Evolutionary conservation across 1,140 invertebrate genomes (phyloP), one percentile per base, ranked within the genome.

Genomic region (Catajapyx aquilonaris): DNA sequence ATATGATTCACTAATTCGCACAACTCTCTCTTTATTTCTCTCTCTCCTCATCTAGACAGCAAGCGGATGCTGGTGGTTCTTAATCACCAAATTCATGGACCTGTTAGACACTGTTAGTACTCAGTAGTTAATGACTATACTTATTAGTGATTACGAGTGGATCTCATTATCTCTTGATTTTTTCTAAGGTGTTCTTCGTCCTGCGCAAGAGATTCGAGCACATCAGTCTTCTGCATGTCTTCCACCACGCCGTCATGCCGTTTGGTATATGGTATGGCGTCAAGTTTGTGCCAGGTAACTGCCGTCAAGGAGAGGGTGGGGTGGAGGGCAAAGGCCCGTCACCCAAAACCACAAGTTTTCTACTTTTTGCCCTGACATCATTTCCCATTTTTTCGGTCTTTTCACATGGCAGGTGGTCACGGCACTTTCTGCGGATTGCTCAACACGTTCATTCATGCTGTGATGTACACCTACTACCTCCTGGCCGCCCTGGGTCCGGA

Each of bases 241-340:
- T 90, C 47, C 86, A 91, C 58, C 86, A 93, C 50, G 83, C 81
- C 23, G 67, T 80, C 37, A 90, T 93, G 85, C 85, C 86, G 1
- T 67, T 86, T 56, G 83, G 77, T 4, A 83, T 86, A 20, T 93
- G 85, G 85, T 81, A 84, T 52, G 86, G 84, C 20, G 80, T 90
- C 25, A 86, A 86, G 56, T 90, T 86, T 53, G 80, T 76, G 4
- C 79, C 83, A 54, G 81, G 81, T 28, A 28, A 28, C 7, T n/a
- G n/a, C n/a, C n/a, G n/a, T n/a, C n/a, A n/a, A n/a, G n/a, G n/a
- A n/a, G n/a, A n/a, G n/a, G n/a, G n/a, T n/a, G n/a, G n/a, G n/a
- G n/a, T n/a, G n/a, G n/a, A n/a, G n/a, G n/a, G n/a, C n/a, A n/a
- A n/a, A n/a, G n/a, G n/a, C n/a, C n/a, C n/a, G n/a, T n/a, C n/a